Evolutionary conservation across 2,113 vertebrate genomes (phyloP).

Genomic region (Rhea pennata): DNA sequence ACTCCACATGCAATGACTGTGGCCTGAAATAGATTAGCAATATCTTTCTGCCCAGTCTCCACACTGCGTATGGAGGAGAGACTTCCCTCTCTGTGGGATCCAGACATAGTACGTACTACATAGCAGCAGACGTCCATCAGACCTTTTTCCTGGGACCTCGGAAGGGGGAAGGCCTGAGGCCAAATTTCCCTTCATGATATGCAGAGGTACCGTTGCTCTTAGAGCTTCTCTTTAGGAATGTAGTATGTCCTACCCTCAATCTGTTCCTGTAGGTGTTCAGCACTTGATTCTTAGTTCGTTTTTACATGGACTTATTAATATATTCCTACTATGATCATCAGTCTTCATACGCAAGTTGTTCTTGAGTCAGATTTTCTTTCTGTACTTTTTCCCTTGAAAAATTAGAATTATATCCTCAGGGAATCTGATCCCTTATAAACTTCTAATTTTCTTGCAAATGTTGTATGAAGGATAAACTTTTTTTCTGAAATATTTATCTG

Average conservation of each 20-base stretch:
- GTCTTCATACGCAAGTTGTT: not conserved
- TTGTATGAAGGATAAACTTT: not conserved
- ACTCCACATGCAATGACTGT: not conserved
- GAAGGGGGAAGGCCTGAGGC: not conserved
- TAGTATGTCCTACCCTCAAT: not conserved
- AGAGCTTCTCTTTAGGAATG: not conserved
- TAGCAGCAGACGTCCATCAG: too few relatives aligned
- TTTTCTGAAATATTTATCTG: not conserved
- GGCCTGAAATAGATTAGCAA: not conserved
- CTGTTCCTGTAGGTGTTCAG: not conserved
- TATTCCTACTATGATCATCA: not conserved
- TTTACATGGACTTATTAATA: not conserved
- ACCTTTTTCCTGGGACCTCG: too few relatives aligned
- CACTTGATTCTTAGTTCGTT: not conserved
- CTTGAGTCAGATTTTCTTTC: not conserved
- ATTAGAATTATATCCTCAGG: not conserved
- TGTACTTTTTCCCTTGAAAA: not conserved
- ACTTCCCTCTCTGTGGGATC: too few relatives aligned
- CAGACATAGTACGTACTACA: not conserved
- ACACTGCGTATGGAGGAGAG: not conserved
- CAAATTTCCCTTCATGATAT: not conserved
- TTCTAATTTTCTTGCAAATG: not conserved
- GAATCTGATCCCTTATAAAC: not conserved
- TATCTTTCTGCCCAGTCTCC: not conserved
- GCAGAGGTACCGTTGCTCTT: not conserved